Base-by-base conservation (phyloP, 2,888 invertebrate species). In the Calliphora vomitoria region DNA sequence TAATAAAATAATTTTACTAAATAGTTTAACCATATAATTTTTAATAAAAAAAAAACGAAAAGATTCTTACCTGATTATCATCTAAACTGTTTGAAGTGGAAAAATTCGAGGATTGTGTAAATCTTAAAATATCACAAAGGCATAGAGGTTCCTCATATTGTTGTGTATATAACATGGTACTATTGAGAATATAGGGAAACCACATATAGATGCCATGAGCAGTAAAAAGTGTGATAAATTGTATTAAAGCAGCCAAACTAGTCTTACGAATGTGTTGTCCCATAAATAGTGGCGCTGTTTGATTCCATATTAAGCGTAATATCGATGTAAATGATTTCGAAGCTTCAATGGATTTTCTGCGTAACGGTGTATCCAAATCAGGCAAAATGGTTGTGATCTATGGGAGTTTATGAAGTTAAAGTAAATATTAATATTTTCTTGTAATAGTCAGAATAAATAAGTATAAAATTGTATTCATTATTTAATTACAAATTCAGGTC, bases 181-280 rank as follows among this genome's bases (percentile, higher is more conserved):
- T 91, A 85, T 93, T 92, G 0, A 93, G 89, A n/a, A 93, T 92
- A 60, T 91, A 92, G 0, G 93, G 93, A 81, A 93, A 92, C 92
- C 92, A 93, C 90, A 93, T 91, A 41, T 92, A 92, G 20, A 93
- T 89, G 0, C 92, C 92, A 69, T 92, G 91, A 5, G 91, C 92
- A 44, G 91, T 91, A 71, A 91, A 90, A 88, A 91, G 92, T 74
- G 91, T 91, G 10, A 90, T 90, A 89, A 93, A 93, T 88, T 93
- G 92, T 62, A 93, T 90, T 1, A 89, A 35, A 75, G 93, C 92
- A 4, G 91, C 90, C 15, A 93, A 84, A 5, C 91, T 35, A 0
- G 92, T 93, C 74, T 91, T 91, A 1, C 85, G 84, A 11, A 91
- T 83, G 82, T 92, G 91, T 13, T 90, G 89, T 5, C 87, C 88